These are phyloP conservation scores for Hymenochirus boettgeri DNA, from an alignment of 2,113 vertebrate species.

Conservation along the genomic window DNA sequence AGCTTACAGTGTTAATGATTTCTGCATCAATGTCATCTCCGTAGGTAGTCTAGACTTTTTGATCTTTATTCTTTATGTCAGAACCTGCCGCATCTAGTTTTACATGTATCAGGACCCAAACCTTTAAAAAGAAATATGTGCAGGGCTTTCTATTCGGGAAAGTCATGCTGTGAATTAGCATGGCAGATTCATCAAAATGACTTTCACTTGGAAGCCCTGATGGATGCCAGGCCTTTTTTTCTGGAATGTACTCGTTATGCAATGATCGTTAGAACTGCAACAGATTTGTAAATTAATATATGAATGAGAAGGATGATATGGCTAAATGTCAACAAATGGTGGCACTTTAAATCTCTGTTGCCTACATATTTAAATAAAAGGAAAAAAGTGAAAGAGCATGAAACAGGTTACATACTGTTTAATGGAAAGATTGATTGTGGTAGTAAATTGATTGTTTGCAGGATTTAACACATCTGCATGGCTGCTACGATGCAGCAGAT, in stretches of 20 bases:
- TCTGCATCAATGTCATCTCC: conserved; percentile 42
- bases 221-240: conserved; percentile 27
- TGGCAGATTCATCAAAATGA: conserved; percentile 43
- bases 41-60: conserved; percentile 41
- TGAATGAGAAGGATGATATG: conserved; percentile 18
- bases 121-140: conserved; percentile 40
- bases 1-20: conserved; percentile 43
- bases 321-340: conserved; percentile 35
- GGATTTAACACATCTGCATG: not conserved
- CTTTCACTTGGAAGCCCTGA: conserved; percentile 30
- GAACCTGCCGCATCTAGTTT: conserved; percentile 39
- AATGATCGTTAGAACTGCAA: conserved; percentile 34
- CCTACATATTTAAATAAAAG: conserved; percentile 27
- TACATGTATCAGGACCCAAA: conserved; percentile 34
- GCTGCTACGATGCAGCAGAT: not conserved
- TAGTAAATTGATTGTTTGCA: conserved; percentile 3
- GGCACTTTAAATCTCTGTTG: conserved; percentile 29
- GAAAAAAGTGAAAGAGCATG: not conserved
- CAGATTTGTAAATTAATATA: conserved; percentile 38
- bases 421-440: conserved; percentile 2
- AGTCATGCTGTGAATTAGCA: conserved; percentile 41
- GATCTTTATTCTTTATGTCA: conserved; percentile 43
- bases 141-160: conserved; percentile 27
- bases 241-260: conserved; percentile 23
- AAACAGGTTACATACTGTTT: conserved; percentile 5